Conservation (phyloP, 2,797 vertebrate species). For the Oreortyx pictus region DNA sequence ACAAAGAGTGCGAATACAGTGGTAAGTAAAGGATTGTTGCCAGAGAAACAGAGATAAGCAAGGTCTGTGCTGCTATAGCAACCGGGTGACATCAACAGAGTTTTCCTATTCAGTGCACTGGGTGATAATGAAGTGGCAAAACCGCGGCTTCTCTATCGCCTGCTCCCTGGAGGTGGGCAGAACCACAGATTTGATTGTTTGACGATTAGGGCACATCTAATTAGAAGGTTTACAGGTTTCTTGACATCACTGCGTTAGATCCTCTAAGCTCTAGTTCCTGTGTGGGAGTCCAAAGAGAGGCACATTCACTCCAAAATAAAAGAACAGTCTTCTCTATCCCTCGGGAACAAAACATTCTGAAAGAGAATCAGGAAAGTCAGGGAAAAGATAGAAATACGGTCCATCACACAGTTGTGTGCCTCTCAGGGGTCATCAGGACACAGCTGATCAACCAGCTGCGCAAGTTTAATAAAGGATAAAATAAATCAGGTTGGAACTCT, state of each 20-base stretch:
- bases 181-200: constrained; percentile 21
- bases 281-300: not conserved
- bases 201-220: constrained; percentile 37
- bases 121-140: constrained; percentile 61
- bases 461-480: constrained; percentile 33
- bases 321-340: not conserved
- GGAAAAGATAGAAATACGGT: constrained; percentile 39
- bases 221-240: constrained; percentile 40
- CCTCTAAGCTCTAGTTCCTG: not conserved
- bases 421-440: constrained; percentile 49
- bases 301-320: not conserved
- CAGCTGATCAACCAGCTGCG: constrained; percentile 62
- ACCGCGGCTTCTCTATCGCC: constrained; percentile 18
- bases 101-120: constrained; percentile 35
- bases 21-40: constrained; percentile 73
- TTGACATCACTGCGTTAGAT: not conserved
- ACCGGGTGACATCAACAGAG: constrained; percentile 62
- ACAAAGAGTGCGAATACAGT: constrained; percentile 61
- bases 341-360: not conserved
- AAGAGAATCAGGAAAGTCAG: constrained; percentile 17
- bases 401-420: not conserved
- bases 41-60: constrained; percentile 77
- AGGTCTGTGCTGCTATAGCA: constrained; percentile 77
- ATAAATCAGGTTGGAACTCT: constrained; percentile 13
- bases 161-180: not conserved